Evolutionary conservation across 1,140 invertebrate species (phyloP).

Genomic region (Myzus persicae): DNA sequence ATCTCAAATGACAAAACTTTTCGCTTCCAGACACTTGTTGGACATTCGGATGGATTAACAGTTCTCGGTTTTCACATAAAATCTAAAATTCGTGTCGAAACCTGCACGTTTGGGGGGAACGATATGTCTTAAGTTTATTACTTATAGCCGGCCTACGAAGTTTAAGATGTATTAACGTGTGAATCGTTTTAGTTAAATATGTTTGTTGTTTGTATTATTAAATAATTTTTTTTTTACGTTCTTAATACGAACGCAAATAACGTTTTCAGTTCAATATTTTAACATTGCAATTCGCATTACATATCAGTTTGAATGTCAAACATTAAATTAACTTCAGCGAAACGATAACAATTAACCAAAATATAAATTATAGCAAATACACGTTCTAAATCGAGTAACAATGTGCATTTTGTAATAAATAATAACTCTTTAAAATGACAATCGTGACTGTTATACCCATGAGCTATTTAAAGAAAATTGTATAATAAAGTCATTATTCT

Average conservation of each 20-base stretch:
- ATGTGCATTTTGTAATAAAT: slow-evolving; percentile 41
- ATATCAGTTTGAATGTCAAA: not conserved
- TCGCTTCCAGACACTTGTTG: not conserved
- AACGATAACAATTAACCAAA: not conserved
- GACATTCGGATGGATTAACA: not conserved
- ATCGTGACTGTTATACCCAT: slow-evolving; percentile 37
- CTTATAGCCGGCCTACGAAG: too few species aligned
- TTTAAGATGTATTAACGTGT: not conserved
- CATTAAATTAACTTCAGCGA: not conserved
- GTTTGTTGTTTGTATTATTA: not conserved
- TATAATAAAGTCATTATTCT: slow-evolving; percentile 23
- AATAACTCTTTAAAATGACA: slow-evolving; percentile 33
- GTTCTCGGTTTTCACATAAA: not conserved
- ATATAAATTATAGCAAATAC: not conserved
- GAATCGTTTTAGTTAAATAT: not conserved
- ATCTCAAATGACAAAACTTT: not conserved
- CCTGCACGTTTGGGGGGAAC: too few species aligned
- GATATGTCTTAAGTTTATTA: not conserved
- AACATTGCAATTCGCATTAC: not conserved
- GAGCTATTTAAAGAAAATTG: slow-evolving; percentile 37
- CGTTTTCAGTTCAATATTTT: not conserved
- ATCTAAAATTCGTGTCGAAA: too few species aligned
- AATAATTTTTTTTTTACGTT: too few species aligned
- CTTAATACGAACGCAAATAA: not conserved
- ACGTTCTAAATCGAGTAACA: not conserved